Evolutionary conservation across 2,888 invertebrate species (phyloP).

Genomic region (Drosophila atroscutellata): DNA sequence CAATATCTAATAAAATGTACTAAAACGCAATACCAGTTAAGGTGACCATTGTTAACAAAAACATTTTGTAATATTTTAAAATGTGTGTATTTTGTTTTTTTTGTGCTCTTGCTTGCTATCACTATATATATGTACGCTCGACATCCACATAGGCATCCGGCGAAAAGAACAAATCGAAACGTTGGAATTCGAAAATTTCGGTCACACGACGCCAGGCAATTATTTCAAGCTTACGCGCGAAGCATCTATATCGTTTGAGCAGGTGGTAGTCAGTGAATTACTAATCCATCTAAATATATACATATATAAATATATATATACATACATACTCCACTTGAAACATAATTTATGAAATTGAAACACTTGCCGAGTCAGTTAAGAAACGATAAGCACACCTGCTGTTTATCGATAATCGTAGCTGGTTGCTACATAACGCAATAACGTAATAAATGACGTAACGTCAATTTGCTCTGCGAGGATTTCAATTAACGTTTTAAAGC

Average conservation of each 20-base stretch:
- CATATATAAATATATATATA: background rate
- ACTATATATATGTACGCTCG: conserved; percentile 72
- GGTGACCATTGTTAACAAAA: conserved; percentile 42
- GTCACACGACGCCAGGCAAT: conserved; percentile 97
- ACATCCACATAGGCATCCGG: conserved; percentile 89
- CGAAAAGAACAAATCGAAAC: conserved; percentile 89
- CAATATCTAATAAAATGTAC: conserved; percentile 38
- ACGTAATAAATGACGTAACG: background rate
- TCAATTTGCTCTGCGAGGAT: conserved; percentile 7
- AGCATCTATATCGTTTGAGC: conserved; percentile 96
- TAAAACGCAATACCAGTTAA: conserved; percentile 56
- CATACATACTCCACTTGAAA: conserved; percentile 7
- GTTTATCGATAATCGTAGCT: background rate
- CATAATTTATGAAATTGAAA: background rate
- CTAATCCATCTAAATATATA: conserved; percentile 24
- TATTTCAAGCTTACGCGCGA: conserved; percentile 97
- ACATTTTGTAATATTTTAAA: conserved; percentile 40
- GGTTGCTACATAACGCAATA: background rate
- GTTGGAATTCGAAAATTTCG: conserved; percentile 93
- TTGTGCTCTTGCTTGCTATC: conserved; percentile 31
- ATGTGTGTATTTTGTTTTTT: conserved; percentile 8
- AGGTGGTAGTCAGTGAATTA: conserved; percentile 87
- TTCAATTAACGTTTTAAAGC: conserved; percentile 11
- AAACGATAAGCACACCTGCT: background rate
- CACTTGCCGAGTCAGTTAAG: background rate